Evolutionary conservation across 2,888 invertebrate species (phyloP).

Genomic region (Dione juno): DNA sequence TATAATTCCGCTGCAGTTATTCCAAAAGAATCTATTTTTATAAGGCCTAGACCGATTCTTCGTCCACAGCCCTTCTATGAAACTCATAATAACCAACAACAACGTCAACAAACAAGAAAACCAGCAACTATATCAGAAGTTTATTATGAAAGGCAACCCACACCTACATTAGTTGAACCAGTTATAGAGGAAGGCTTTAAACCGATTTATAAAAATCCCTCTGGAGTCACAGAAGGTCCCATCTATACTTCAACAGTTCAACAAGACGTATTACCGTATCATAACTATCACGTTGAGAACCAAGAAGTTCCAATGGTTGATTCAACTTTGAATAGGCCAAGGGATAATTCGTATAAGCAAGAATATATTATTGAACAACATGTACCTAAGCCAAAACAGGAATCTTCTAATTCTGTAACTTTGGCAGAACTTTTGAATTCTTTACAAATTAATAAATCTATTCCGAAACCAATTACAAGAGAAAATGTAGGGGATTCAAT

Average conservation of each 20-base stretch:
- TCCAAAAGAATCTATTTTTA: conserved; percentile 63
- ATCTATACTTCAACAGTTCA: conserved; percentile 54
- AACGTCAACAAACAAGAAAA: conserved; percentile 45
- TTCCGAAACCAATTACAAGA: conserved; percentile 89
- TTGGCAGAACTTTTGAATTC: conserved; percentile 86
- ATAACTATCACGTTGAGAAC: conserved; percentile 54
- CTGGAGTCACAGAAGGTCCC: conserved; percentile 55
- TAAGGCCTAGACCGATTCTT: conserved; percentile 64
- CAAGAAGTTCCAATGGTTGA: conserved; percentile 53
- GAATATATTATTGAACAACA: conserved; percentile 64
- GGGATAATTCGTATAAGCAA: conserved; percentile 53
- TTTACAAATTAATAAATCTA: conserved; percentile 88
- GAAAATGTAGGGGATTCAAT: conserved; percentile 92
- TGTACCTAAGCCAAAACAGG: conserved; percentile 52
- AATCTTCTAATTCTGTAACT: conserved; percentile 57
- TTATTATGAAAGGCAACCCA: conserved; percentile 70
- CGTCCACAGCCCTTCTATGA: conserved; percentile 58
- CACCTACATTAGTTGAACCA: conserved; percentile 56
- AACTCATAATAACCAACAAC: conserved; percentile 55
- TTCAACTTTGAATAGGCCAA: conserved; percentile 50
- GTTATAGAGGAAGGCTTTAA: conserved; percentile 70
- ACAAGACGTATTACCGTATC: conserved; percentile 48
- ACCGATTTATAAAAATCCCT: conserved; percentile 61
- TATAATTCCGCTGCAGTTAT: conserved; percentile 55
- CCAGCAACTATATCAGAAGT: conserved; percentile 66